phyloP scores from a whole-genome alignment of 2,797 vertebrate species.

The Nyctibius grandis region DNA sequence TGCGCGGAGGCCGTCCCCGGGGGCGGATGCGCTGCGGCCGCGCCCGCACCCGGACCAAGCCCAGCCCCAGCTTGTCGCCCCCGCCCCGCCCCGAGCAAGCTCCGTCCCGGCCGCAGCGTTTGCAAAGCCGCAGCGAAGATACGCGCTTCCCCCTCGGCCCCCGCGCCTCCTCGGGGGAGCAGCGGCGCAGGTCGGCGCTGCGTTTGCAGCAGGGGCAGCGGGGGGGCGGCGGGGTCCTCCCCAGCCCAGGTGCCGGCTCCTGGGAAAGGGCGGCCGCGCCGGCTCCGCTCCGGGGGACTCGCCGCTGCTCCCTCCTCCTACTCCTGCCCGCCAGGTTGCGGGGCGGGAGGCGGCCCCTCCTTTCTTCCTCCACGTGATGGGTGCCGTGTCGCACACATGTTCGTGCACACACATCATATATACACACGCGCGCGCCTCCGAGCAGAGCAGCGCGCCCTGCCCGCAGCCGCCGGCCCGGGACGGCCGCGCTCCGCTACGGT shows the following conservation, averaged over 20 bases:
- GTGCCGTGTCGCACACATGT: not conserved
- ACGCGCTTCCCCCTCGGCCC: not conserved
- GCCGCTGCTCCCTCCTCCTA: too few species aligned
- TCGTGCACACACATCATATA: not conserved
- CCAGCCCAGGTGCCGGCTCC: not conserved
- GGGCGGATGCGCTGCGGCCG: not conserved
- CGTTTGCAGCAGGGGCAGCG: not conserved
- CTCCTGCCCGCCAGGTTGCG: not conserved
- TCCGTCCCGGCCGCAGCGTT: not conserved
- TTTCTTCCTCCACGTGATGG: constrained; percentile 21
- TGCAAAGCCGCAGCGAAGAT: not conserved
- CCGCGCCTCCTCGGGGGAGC: not conserved
- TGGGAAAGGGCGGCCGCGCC: not conserved
- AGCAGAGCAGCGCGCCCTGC: not conserved
- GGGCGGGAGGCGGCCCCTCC: not conserved
- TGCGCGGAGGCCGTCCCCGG: too few species aligned
- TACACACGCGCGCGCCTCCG: not conserved
- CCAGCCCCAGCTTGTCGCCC: accelerated
- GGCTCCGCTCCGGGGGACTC: not conserved
- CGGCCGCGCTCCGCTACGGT: not conserved
- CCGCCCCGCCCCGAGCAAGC: too few species aligned
- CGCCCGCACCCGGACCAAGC: too few species aligned
- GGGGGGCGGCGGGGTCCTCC: not conserved
- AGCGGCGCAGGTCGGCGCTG: not conserved
- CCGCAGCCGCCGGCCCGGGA: not conserved